Conservation (phyloP, 2,888 invertebrate genomes). For the Cordilura impudica region DNA sequence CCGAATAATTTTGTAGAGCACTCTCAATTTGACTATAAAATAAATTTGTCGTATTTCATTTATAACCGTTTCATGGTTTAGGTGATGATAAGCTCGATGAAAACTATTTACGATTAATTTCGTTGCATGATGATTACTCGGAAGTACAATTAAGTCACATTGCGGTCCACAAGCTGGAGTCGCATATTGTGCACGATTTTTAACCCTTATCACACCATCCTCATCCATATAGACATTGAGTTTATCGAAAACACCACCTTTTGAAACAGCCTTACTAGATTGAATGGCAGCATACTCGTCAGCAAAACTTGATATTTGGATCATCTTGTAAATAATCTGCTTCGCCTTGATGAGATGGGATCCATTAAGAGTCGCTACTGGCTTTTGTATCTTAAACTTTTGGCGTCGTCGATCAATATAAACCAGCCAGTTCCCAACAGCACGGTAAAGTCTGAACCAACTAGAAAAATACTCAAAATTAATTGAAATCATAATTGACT, state of each 20-base stretch:
- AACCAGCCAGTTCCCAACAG: conserved; percentile 18
- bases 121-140: conserved; percentile 14
- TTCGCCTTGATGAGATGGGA: conserved; percentile 23
- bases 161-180: conserved; percentile 5
- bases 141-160: conserved; percentile 7
- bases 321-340: conserved; percentile 12
- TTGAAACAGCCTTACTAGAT: conserved; percentile 30
- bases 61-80: conserved; percentile 21
- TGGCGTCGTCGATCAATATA: not conserved
- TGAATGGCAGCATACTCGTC: conserved; percentile 49
- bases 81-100: conserved; percentile 32
- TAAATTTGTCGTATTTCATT: conserved; percentile 24
- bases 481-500: not conserved
- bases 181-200: conserved; percentile 35
- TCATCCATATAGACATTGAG: conserved; percentile 49
- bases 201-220: conserved; percentile 33
- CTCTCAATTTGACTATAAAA: conserved; percentile 39
- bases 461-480: conserved; percentile 38
- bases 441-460: conserved; percentile 23
- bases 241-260: conserved; percentile 34
- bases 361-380: not conserved
- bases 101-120: conserved; percentile 16
- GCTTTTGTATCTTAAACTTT: conserved; percentile 2
- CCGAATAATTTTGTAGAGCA: conserved; percentile 42
- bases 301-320: conserved; percentile 31